phyloP scores from a whole-genome alignment of 1,140 invertebrate species.

The Trinorchestia longiramus region DNA sequence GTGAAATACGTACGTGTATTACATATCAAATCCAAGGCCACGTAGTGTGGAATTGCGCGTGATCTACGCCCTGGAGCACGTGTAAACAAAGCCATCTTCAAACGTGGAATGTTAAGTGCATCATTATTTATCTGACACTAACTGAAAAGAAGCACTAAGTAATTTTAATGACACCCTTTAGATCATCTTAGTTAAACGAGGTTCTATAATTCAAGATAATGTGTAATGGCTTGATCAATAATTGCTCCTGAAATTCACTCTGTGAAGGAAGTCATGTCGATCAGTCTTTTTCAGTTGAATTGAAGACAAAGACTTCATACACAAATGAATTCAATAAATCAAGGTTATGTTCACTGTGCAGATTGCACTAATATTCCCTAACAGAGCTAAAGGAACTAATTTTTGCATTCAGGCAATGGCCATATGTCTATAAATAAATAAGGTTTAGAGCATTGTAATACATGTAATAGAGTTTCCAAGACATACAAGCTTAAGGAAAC shows the following conservation, averaged over 20 bases:
- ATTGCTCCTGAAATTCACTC: background rate
- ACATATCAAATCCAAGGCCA: background rate
- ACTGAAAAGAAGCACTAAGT: background rate
- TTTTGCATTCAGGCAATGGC: background rate
- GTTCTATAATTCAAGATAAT: background rate
- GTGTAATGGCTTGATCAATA: background rate
- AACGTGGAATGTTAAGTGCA: background rate
- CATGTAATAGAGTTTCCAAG: background rate
- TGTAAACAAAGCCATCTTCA: background rate
- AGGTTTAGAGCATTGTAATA: background rate
- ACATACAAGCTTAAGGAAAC: background rate
- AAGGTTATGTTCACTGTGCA: background rate
- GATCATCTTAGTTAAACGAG: background rate
- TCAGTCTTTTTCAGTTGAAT: background rate
- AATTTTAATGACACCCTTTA: background rate
- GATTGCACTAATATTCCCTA: background rate
- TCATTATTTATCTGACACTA: background rate
- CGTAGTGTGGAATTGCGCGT: background rate
- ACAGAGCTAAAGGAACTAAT: background rate
- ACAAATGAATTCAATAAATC: background rate
- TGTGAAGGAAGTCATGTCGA: background rate
- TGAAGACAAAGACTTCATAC: background rate
- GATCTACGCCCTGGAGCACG: background rate
- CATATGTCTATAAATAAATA: background rate
- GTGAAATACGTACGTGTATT: no score